Conservation (phyloP, 2,888 invertebrate species). For the Leptopilina syphax region DNA sequence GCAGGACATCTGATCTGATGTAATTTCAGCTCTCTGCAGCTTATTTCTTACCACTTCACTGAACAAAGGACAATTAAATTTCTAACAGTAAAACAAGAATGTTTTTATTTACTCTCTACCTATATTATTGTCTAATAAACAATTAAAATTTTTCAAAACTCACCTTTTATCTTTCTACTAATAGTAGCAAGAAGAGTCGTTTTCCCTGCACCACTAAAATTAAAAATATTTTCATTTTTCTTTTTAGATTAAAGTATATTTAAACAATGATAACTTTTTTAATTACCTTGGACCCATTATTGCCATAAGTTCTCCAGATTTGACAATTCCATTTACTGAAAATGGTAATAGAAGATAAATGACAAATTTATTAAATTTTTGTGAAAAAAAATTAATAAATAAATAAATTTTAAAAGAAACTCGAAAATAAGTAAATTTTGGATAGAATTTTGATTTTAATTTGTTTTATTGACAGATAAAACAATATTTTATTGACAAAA, state of each 20-base stretch:
- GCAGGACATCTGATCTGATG: slow-evolving; percentile 3
- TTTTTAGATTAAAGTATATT: not conserved
- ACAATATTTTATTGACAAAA: no score
- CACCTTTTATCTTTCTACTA: slow-evolving; percentile 84
- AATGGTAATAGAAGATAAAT: slow-evolving; percentile 62
- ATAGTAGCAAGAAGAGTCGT: slow-evolving; percentile 86
- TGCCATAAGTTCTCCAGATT: slow-evolving; percentile 85
- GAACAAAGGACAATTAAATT: not conserved
- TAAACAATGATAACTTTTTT: slow-evolving; percentile 44
- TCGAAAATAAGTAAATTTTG: no score
- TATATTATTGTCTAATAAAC: not conserved
- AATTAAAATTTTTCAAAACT: slow-evolving; percentile 27
- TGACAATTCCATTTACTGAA: slow-evolving; percentile 84
- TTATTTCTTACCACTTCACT: not conserved
- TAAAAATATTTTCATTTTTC: slow-evolving; percentile 11
- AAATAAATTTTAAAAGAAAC: no score
- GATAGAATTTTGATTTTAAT: no score
- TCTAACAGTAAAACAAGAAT: not conserved
- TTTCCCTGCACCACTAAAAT: slow-evolving; percentile 86
- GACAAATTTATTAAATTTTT: no score
- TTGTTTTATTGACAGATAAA: no score
- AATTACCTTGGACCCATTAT: slow-evolving; percentile 85
- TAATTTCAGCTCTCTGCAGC: slow-evolving; percentile 5
- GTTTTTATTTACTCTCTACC: no score
- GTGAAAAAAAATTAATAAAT: no score